These are phyloP conservation scores for Hepsetus odoe DNA, from an alignment of 2,113 vertebrate species.

Conservation along the genomic window DNA sequence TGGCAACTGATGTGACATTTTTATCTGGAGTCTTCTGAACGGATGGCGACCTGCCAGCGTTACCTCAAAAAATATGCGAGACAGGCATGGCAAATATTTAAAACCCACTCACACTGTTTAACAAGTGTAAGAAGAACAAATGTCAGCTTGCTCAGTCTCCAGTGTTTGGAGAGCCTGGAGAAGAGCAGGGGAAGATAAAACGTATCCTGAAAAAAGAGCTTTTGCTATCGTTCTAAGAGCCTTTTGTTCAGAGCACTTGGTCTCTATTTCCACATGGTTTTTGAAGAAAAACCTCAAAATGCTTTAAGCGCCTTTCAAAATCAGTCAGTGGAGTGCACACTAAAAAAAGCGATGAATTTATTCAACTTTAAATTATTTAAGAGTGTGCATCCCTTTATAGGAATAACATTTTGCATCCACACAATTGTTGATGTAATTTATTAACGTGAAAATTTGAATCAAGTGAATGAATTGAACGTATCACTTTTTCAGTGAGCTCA, in stretches of 20 bases:
- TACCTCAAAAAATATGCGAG: conserved; percentile 9
- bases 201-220: conserved; percentile 12
- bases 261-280: not conserved
- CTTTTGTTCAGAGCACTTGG: not conserved
- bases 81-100: conserved; percentile 34
- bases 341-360: too few relatives aligned
- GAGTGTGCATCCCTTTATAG: too few relatives aligned
- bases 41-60: not conserved
- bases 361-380: too few relatives aligned
- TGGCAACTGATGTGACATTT: not conserved
- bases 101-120: conserved; percentile 30
- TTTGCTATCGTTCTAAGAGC: not conserved
- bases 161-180: not conserved
- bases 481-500: not conserved
- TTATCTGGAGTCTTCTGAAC: conserved; percentile 8
- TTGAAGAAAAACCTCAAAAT: not conserved
- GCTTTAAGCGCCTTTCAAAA: not conserved
- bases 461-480: not conserved
- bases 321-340: too few relatives aligned
- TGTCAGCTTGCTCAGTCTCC: conserved; percentile 7
- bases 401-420: not conserved
- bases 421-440: not conserved
- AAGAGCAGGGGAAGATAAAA: not conserved
- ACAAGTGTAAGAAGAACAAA: conserved; percentile 25
- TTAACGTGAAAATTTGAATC: not conserved